Evolutionary conservation across 2,113 vertebrate genomes (phyloP), one percentile per base, ranked within the genome.

Genomic region (Amphiprion ocellaris): DNA sequence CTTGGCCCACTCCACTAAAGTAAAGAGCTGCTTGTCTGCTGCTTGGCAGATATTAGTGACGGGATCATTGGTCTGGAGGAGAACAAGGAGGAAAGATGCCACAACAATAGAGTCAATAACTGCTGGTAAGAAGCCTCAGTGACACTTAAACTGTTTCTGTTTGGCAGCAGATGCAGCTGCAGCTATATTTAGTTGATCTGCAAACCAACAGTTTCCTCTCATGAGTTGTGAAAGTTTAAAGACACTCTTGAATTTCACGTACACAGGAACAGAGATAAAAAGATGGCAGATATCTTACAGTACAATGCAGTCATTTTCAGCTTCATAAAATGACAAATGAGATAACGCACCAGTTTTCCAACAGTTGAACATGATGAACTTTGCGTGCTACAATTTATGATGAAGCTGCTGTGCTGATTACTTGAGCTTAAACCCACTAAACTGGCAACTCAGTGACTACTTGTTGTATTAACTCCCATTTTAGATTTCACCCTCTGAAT

Each of bases 11-110:
- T 99, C 98, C 0, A 99, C 98, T 0, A 99, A 91, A 0, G 97
- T 99, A 90, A 99, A 99, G 49, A 99, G 96, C 93, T 99, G 98
- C 82, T 99, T 99, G 87, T 99, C 98, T 0, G 97, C 98, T 0
- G 97, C 98, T 0, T 99, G 98, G 91, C 98, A 99, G 85, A 99
- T 99, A 82, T 99, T 99, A 83, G 97, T 99, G 85, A 99, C 97
- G 0, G 97, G 98, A 92, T 99, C 97, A 0, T 97, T 98, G 4
- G 96, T 98, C 97, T 99, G 66, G 17, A 63, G 44, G 65, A 44
- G 41, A 63, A 71, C 0, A 55, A 37, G 24, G 5, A 46, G 52
- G 9, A 23, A 60, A 21, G 46, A 62, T 21, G 9, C 4, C 30
- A 76, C 58, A 56, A 21, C 12, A 28, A 26, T 12, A 12, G 2